These are phyloP conservation scores for Sycophila texana DNA, from an alignment of 2,888 invertebrate genomes.

Conservation along the genomic window DNA sequence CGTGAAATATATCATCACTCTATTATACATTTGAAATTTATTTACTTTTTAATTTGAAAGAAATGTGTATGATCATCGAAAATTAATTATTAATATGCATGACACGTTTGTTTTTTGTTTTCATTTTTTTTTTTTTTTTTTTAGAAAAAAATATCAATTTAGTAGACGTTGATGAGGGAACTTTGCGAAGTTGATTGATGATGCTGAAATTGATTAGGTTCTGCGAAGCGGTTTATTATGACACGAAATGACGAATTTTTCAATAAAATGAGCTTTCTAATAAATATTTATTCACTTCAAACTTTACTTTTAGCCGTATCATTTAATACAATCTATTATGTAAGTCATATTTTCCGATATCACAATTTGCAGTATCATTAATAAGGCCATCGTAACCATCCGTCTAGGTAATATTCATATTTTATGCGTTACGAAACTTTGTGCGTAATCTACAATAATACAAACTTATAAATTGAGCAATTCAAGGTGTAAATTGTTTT, in stretches of 20 bases:
- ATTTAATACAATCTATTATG: constrained; percentile 28
- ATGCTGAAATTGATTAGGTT: not conserved
- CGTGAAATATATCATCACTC: too few relatives aligned
- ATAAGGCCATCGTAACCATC: constrained; percentile 10
- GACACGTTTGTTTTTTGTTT: too few relatives aligned
- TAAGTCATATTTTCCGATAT: constrained; percentile 21
- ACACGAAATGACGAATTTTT: not conserved
- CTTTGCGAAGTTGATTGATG: not conserved
- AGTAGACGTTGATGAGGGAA: not conserved
- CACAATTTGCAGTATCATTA: not conserved
- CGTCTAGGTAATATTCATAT: constrained; percentile 24
- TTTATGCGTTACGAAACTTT: constrained; percentile 6
- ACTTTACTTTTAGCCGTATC: constrained; percentile 6
- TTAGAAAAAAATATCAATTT: not conserved
- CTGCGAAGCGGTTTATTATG: not conserved
- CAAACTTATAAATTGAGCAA: constrained; percentile 23
- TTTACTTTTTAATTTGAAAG: too few relatives aligned
- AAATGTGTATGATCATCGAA: too few relatives aligned
- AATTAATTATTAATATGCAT: not conserved
- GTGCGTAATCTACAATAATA: constrained; percentile 15
- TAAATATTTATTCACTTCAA: constrained; percentile 27
- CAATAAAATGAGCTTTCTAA: constrained; percentile 20
- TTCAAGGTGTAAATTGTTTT: not conserved
- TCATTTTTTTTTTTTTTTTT: too few relatives aligned
- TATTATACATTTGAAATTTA: too few relatives aligned